Conservation (phyloP, 2,888 invertebrate genomes). For the Folsomia candida region DNA sequence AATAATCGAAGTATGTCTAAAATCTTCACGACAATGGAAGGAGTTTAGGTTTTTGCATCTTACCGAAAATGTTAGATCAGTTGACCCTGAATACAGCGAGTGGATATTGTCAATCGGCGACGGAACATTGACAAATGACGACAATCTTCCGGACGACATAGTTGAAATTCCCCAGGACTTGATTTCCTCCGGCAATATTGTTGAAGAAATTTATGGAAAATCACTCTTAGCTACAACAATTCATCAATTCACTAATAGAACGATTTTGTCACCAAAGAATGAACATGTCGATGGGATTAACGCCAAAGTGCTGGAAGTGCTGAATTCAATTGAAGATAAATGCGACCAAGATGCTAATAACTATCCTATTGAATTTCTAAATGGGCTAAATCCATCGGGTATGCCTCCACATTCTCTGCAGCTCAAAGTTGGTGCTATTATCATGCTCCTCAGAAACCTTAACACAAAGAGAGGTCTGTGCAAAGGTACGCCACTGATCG, state of each 20-base stretch:
- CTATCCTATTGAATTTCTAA: conserved; percentile 38
- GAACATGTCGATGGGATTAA: conserved; percentile 23
- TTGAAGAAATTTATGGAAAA: conserved; percentile 24
- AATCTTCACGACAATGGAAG: conserved; percentile 24
- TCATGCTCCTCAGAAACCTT: conserved; percentile 44
- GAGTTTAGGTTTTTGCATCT: conserved; percentile 22
- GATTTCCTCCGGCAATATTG: conserved; percentile 7
- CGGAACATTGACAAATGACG: conserved; percentile 8
- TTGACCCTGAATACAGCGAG: conserved; percentile 19
- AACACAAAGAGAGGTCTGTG: conserved; percentile 37
- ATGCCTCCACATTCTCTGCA: conserved; percentile 33
- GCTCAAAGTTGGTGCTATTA: conserved; percentile 38
- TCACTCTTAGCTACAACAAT: neutral
- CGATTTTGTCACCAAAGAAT: conserved; percentile 31
- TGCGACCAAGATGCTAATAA: conserved; percentile 13
- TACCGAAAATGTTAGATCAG: conserved; percentile 25
- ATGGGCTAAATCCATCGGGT: conserved; percentile 39
- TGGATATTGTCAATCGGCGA: conserved; percentile 36
- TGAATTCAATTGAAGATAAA: conserved; percentile 15
- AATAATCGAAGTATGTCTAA: conserved; percentile 31
- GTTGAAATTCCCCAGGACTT: neutral
- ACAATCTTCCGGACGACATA: neutral
- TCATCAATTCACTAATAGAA: conserved; percentile 8
- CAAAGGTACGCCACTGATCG: conserved; percentile 42
- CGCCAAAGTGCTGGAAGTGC: conserved; percentile 17